Base-by-base conservation (phyloP, 2,113 vertebrate genomes). In the Formicarius rufipectus region DNA sequence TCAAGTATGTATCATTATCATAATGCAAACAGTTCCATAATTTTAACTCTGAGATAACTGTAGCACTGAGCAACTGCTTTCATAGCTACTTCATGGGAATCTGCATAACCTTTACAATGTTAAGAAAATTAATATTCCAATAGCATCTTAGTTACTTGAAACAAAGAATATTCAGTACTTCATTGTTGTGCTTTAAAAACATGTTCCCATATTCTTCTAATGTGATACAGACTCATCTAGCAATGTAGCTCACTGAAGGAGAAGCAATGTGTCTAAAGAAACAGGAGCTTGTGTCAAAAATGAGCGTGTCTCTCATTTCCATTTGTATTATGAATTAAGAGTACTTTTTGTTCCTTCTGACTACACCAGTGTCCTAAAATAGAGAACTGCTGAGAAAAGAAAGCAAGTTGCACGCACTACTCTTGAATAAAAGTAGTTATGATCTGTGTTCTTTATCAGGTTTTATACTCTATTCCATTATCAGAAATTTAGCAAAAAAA, bases 211-310 rank as follows among this genome's bases (percentile, higher is more conserved):
- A 20, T 71, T 72, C 6, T 55, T 55, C 13, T 58, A 44, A 30
- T 0, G 0, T 31, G 14, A 45, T 21, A 52, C 1, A 23, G 66
- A 53, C 53, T 59, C 45, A 62, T 4, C 19, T 24, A 87, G 37
- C 59, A 59, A n/a, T 7, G 16, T 37, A 59, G 27, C 16, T 76
- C 35, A 64, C 1, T 63, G 39, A 47, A 58, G 55, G 20, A 74
- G 27, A 90, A 67, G 8, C 63, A 82, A 71, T 2, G 1, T 11
- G 8, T n/a, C 21, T 50, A 39, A 52, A 87, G 13, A 66, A 21
- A 71, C 7, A 69, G 69, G 7, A 69, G 28, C 5, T 44, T 58
- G 14, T 56, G 44, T 49, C 31, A 74, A 55, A 68, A 82, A 56
- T 9, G 5, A 87, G 13, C 1, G 1, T 45, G 33, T 28, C 14